Evolutionary conservation across 2,888 invertebrate genomes (phyloP), one percentile per base, ranked within the genome.

Genomic region (Hedychridium roseum): DNA sequence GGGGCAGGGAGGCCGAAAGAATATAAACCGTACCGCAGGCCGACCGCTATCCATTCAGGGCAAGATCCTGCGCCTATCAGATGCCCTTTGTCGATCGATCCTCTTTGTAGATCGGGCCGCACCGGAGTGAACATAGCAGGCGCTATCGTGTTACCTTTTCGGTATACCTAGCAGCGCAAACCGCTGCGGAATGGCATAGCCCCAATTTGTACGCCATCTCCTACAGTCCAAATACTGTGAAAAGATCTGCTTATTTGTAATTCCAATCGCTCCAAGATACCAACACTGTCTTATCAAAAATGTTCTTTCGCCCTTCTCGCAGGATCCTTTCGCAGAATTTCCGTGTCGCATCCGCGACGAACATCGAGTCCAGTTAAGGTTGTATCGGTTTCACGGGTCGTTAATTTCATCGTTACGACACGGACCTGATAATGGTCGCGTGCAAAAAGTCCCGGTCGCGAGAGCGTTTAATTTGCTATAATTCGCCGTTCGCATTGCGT

Each of bases 21-120:
- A 23, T 50, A 61, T 66, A 66, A 66, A 64, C 50, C 57, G 57
- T 50, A 60, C 66, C 54, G 54, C 55, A 50, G 52, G 51, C 67
- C 57, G 35, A 54, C 63, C 55, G 50, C 50, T 54, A 58, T 67
- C 64, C 62, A 66, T 68, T 67, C 60, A 67, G 50, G 26, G 54
- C 52, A 16, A 58, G 56, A 67, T 60, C 60, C 56, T 51, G 44
- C 41, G 35, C 60, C 63, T 66, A 70, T 69, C 68, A 64, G 60
- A 62, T 67, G 59, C 61, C 62, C 66, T 70, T 68, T 70, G 71
- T 71, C 64, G 66, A 70, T 66, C 61, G 66, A 67, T 66, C 59
- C 64, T 60, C 62, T 69, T 68, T 60, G 57, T 57, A 55, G 55
- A 57, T 64, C 53, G 69, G 60, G 53, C 64, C 59, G 57, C 56